Conservation (phyloP, 2,797 vertebrate genomes). For the Urophycis tenuis region DNA sequence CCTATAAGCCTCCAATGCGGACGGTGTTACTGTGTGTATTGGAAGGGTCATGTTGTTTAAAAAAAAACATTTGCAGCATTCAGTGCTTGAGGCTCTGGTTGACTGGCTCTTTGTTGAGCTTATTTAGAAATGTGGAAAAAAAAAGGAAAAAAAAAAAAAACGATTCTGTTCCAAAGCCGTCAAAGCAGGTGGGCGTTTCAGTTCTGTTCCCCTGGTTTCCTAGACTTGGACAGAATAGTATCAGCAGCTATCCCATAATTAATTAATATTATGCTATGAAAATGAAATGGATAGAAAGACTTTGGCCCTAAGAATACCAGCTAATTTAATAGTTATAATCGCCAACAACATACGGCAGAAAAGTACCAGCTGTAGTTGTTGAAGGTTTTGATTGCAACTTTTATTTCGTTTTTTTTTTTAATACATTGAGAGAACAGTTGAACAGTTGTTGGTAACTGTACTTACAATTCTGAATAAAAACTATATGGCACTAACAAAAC, state of each 20-base stretch:
- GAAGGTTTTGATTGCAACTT: neutral
- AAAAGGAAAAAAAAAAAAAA: too few species aligned
- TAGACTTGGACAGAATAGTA: neutral
- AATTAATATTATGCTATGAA: neutral
- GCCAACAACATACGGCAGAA: neutral
- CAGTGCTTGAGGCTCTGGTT: neutral
- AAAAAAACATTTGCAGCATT: neutral
- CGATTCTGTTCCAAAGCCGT: neutral
- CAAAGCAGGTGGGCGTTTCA: neutral
- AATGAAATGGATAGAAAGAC: neutral
- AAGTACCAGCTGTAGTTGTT: neutral
- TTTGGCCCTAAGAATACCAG: neutral
- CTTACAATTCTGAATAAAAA: neutral
- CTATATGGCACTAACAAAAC: neutral
- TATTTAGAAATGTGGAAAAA: neutral
- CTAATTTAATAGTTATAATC: neutral
- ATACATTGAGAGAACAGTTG: neutral
- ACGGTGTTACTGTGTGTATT: neutral
- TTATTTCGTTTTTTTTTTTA: neutral
- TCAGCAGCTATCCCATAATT: neutral
- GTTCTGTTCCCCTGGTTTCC: neutral
- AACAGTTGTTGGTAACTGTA: neutral
- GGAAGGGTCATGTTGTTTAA: neutral
- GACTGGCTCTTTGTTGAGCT: neutral
- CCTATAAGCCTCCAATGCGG: neutral